These are phyloP conservation scores for Narcine bancroftii DNA, from an alignment of 2,113 vertebrate genomes.

Conservation along the genomic window DNA sequence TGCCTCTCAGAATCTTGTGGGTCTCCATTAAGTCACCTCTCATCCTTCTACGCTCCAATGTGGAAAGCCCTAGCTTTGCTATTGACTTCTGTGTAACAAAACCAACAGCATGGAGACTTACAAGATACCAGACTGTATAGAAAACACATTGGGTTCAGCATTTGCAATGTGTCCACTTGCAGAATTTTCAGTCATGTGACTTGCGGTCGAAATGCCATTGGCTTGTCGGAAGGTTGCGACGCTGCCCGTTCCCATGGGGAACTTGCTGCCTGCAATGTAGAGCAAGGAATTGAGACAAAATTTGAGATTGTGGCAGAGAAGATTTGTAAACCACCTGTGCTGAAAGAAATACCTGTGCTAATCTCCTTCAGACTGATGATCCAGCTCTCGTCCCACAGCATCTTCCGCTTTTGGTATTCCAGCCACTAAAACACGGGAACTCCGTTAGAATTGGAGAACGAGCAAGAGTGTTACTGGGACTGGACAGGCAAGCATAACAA, in stretches of 20 bases:
- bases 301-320: no score
- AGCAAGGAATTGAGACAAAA: not conserved
- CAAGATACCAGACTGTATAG: slow-evolving; percentile 58
- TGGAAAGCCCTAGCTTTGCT: no score
- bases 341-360: slow-evolving; percentile 50
- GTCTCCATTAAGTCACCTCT: no score
- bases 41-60: no score
- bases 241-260: slow-evolving; percentile 49
- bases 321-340: not conserved
- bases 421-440: slow-evolving; percentile 52
- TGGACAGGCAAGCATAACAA: no score
- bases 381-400: slow-evolving; percentile 72
- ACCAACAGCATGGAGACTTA: slow-evolving; percentile 43
- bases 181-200: slow-evolving; percentile 49
- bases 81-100: not conserved
- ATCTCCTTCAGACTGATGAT: slow-evolving; percentile 61
- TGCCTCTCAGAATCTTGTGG: no score
- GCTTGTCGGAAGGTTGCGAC: slow-evolving; percentile 49
- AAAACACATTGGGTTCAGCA: slow-evolving; percentile 47
- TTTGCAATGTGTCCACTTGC: slow-evolving; percentile 49
- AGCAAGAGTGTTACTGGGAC: no score
- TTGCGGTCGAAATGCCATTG: slow-evolving; percentile 53
- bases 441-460: not conserved
- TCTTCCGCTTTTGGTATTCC: slow-evolving; percentile 67
- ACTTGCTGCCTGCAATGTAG: slow-evolving; percentile 45